These are phyloP conservation scores for Staurois parvus DNA, from an alignment of 2,797 vertebrate species.

Conservation along the genomic window DNA sequence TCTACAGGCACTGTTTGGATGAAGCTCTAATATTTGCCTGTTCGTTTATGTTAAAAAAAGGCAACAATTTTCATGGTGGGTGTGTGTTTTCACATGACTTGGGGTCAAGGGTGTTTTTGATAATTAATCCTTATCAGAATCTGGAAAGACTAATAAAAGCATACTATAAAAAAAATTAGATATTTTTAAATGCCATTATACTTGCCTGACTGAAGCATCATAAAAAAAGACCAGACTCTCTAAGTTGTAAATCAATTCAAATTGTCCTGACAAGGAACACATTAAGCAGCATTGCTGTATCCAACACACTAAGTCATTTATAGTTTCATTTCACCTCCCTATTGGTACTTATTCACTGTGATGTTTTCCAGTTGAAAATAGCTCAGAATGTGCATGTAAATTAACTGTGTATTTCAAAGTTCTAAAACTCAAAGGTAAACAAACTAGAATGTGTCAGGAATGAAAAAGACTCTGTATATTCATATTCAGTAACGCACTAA, in stretches of 20 bases:
- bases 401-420: neutral
- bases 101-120: neutral
- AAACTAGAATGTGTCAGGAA: neutral
- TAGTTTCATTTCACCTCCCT: too few relatives aligned
- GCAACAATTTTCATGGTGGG: too few relatives aligned
- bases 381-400: neutral
- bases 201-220: slow-evolving; percentile 5
- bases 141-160: neutral
- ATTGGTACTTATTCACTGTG: too few relatives aligned
- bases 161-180: slow-evolving; percentile 14
- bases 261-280: slow-evolving; percentile 23
- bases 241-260: slow-evolving; percentile 13
- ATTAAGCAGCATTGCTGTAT: slow-evolving; percentile 23
- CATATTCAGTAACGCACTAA: neutral
- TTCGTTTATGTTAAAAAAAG: too few relatives aligned
- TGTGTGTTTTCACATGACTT: too few relatives aligned
- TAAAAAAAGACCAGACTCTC: slow-evolving; percentile 1
- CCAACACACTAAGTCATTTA: neutral
- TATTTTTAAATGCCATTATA: slow-evolving; percentile 7
- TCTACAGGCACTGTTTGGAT: too few relatives aligned
- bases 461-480: neutral
- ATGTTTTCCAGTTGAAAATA: neutral
- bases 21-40: too few relatives aligned
- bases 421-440: neutral
- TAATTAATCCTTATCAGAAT: slow-evolving; percentile 5